Evolutionary conservation across 2,113 vertebrate species (phyloP).

Genomic region (Onychorhynchus coronatus): DNA sequence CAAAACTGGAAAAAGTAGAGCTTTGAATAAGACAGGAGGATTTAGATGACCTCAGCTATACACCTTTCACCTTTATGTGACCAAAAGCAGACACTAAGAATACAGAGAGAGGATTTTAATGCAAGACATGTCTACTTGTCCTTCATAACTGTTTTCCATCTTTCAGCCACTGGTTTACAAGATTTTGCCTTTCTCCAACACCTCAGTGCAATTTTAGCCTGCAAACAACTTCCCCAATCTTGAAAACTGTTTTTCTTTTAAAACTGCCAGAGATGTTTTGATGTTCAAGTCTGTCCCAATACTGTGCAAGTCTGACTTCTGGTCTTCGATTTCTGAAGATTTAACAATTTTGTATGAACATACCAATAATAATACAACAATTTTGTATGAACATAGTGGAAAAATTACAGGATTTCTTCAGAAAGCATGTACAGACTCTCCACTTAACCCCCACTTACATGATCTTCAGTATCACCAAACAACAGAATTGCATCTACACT

Average conservation of each 20-base stretch:
- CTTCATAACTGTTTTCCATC: neutral
- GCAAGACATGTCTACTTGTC: neutral
- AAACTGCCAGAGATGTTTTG: neutral
- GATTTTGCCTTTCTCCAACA: neutral
- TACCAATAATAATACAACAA: too few species aligned
- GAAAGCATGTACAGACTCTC: neutral
- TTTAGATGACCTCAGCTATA: neutral
- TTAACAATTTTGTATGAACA: neutral
- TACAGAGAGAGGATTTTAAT: neutral
- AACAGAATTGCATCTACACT: neutral
- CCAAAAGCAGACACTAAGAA: neutral
- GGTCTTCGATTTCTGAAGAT: neutral
- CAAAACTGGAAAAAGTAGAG: neutral
- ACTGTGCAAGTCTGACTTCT: neutral
- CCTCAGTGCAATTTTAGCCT: neutral
- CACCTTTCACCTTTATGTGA: neutral
- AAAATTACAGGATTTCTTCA: neutral
- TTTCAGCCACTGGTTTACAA: neutral
- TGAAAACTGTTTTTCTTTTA: neutral
- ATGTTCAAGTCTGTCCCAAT: neutral
- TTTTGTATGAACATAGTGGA: neutral
- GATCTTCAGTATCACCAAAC: neutral
- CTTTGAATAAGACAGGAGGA: neutral
- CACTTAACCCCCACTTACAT: fast-evolving
- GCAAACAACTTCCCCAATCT: neutral